Evolutionary conservation across 2,113 vertebrate species (phyloP).

Genomic region (Tor tambroides): DNA sequence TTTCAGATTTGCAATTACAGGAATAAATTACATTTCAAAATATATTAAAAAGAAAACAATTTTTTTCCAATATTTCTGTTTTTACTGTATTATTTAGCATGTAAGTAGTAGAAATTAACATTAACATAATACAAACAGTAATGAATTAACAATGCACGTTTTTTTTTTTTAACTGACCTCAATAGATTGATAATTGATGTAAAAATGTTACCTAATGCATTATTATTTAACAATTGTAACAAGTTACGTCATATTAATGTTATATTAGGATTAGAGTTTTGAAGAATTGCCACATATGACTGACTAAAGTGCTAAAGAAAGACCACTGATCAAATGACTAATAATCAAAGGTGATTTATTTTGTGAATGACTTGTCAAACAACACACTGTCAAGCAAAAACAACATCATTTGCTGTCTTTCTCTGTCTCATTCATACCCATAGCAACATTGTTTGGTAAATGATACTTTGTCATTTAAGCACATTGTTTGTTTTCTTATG

Average conservation of each 20-base stretch:
- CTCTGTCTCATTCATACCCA: slow-evolving; percentile 4
- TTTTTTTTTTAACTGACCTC: background rate
- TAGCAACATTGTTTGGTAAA: slow-evolving; percentile 48
- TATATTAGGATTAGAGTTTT: background rate
- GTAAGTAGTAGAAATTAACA: too few relatives aligned
- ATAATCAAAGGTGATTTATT: background rate
- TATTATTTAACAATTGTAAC: background rate
- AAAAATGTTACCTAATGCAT: background rate
- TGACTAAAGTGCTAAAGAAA: background rate
- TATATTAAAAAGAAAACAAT: too few relatives aligned
- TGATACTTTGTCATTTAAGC: slow-evolving; percentile 53
- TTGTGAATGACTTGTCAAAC: background rate
- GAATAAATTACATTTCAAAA: too few relatives aligned
- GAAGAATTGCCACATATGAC: background rate
- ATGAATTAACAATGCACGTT: too few relatives aligned
- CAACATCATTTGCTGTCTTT: background rate
- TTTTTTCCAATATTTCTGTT: too few relatives aligned
- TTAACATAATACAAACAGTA: too few relatives aligned
- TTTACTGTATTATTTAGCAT: too few relatives aligned
- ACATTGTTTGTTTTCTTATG: slow-evolving; percentile 13
- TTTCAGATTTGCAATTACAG: too few relatives aligned
- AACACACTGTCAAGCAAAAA: too few relatives aligned
- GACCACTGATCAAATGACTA: background rate
- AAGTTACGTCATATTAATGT: background rate
- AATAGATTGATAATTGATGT: too few relatives aligned